Evolutionary conservation across 2,888 invertebrate genomes (phyloP).

Genomic region (Caenorhabditis imperialis): DNA sequence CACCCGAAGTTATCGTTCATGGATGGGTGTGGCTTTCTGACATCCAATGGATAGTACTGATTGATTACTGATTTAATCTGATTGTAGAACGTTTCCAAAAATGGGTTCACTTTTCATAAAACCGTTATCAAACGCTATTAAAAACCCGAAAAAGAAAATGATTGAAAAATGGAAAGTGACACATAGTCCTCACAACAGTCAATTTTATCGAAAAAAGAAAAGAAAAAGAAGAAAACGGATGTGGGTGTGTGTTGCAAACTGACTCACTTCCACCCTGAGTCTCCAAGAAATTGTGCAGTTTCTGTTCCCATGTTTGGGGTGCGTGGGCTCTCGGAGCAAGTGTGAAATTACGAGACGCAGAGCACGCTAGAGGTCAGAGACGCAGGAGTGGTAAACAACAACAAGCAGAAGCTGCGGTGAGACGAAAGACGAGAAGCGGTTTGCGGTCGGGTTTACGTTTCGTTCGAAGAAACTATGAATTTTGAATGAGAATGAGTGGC

Average conservation of each 20-base stretch:
- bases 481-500: conserved; percentile 32
- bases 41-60: too few species aligned
- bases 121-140: neutral
- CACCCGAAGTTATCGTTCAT: too few species aligned
- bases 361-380: neutral
- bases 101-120: too few species aligned
- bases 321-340: conserved; percentile 27
- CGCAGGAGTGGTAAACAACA: conserved; percentile 33
- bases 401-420: conserved; percentile 15
- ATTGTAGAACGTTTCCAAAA: too few species aligned
- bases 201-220: conserved; percentile 22
- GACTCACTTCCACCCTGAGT: conserved; percentile 32
- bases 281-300: conserved; percentile 18
- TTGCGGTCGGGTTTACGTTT: conserved; percentile 28
- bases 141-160: conserved; percentile 8
- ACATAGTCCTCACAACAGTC: conserved; percentile 16
- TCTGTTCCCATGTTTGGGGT: conserved; percentile 39
- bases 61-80: too few species aligned
- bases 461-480: conserved; percentile 32
- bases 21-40: neutral
- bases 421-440: conserved; percentile 33
- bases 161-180: conserved; percentile 37
- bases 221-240: conserved; percentile 9
- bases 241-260: conserved; percentile 48
- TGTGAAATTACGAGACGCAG: conserved; percentile 27